These are phyloP conservation scores for Ennomos erosarius DNA, from an alignment of 2,888 invertebrate species.

Conservation along the genomic window DNA sequence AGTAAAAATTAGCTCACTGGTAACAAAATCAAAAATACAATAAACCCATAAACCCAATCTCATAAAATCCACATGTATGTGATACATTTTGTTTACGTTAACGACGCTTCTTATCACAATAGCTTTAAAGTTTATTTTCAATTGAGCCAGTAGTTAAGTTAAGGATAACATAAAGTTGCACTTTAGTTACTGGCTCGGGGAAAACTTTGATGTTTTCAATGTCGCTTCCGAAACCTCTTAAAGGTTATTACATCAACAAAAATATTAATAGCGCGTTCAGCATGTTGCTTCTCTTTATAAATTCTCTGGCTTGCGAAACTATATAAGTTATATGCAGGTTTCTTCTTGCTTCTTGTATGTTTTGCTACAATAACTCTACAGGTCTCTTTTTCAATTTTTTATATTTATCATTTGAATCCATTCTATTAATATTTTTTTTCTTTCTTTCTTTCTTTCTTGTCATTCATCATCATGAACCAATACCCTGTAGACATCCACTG, in stretches of 20 bases:
- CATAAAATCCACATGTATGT: too few species aligned
- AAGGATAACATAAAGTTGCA: slow-evolving; percentile 57
- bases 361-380: too few species aligned
- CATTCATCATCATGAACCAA: too few species aligned
- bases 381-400: too few species aligned
- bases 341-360: too few species aligned
- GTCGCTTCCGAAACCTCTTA: slow-evolving; percentile 29
- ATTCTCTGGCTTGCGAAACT: slow-evolving; percentile 6
- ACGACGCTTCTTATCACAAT: slow-evolving; percentile 46
- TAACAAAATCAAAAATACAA: slow-evolving; percentile 26
- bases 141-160: slow-evolving; percentile 59
- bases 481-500: too few species aligned
- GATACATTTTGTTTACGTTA: slow-evolving; percentile 34
- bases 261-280: slow-evolving; percentile 25
- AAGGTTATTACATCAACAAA: slow-evolving; percentile 28
- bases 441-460: too few species aligned
- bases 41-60: too few species aligned
- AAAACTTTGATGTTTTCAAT: slow-evolving; percentile 39
- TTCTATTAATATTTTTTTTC: too few species aligned
- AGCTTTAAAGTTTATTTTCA: slow-evolving; percentile 61
- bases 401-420: too few species aligned
- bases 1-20: slow-evolving; percentile 51
- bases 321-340: background rate
- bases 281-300: slow-evolving; percentile 24
- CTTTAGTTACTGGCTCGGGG: slow-evolving; percentile 52